Evolutionary conservation across 2,113 vertebrate genomes (phyloP).

Genomic region (Vicugna pacos): DNA sequence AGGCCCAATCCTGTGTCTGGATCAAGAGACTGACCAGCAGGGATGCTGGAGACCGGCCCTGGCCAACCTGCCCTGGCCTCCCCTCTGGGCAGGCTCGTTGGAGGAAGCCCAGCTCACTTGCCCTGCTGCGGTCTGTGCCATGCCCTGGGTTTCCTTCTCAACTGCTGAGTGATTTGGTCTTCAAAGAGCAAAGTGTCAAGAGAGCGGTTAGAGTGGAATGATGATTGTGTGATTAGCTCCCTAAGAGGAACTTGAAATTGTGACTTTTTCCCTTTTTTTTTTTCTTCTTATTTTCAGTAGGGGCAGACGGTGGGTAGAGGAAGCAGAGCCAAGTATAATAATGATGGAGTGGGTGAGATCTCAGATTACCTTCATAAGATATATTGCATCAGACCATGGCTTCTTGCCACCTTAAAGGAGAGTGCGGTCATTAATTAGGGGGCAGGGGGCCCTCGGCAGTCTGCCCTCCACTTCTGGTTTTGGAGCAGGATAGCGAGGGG

Average conservation of each 20-base stretch:
- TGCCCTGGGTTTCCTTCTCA: background rate
- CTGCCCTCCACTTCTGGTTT: background rate
- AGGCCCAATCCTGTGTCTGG: background rate
- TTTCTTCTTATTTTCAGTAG: background rate
- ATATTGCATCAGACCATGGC: background rate
- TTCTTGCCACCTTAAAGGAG: background rate
- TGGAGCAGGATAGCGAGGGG: background rate
- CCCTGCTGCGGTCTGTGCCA: background rate
- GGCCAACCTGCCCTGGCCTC: background rate
- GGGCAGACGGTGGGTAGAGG: background rate
- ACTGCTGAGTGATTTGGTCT: background rate
- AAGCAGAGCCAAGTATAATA: background rate
- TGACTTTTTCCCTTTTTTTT: background rate
- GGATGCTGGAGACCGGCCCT: background rate
- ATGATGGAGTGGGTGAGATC: background rate
- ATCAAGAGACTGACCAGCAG: background rate
- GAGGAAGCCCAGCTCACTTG: background rate
- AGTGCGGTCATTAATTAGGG: rapidly evolving
- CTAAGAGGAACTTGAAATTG: background rate
- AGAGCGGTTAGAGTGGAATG: background rate
- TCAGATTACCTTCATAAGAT: background rate
- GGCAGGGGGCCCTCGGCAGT: background rate
- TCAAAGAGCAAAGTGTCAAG: background rate
- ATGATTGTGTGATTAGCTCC: background rate
- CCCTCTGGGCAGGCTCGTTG: no score